A percentile compares a stretch with the other conserved stretches of the same genome.
Evolutionary conservation across 2,797 vertebrate genomes (phyloP).

Genomic region (Sebastolobus altivelis): DNA sequence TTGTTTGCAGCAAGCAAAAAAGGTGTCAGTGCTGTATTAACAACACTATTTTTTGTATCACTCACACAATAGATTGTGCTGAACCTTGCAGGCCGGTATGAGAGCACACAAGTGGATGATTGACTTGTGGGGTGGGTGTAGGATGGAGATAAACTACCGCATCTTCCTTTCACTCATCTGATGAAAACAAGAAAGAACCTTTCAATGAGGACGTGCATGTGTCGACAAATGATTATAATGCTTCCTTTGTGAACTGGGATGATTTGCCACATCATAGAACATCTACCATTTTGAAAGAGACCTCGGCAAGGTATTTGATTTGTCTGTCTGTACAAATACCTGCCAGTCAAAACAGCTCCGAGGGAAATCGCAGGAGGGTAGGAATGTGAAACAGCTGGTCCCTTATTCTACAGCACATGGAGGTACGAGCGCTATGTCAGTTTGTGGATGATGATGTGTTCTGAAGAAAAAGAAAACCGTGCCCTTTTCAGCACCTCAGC

Average conservation of each 20-base stretch:
- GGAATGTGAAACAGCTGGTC: conserved; percentile 61
- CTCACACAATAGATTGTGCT: conserved; percentile 53
- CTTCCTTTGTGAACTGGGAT: conserved; percentile 61
- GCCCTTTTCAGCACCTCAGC: conserved; percentile 50
- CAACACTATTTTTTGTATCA: conserved; percentile 28
- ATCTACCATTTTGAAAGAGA: conserved; percentile 65
- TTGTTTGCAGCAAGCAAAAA: conserved; percentile 23
- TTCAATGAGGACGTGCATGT: conserved; percentile 55
- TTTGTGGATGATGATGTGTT: conserved; percentile 38
- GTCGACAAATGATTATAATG: conserved; percentile 65
- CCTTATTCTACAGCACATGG: conserved; percentile 28
- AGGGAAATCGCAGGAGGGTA: conserved; percentile 53
- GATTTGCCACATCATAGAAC: conserved; percentile 67
- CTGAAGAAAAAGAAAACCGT: conserved; percentile 15
- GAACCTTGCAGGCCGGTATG: conserved; percentile 50
- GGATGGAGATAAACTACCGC: conserved; percentile 72
- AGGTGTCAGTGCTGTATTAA: conserved; percentile 17
- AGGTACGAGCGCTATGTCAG: conserved; percentile 9
- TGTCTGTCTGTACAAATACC: conserved; percentile 62
- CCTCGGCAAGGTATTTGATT: conserved; percentile 55
- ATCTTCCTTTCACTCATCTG: conserved; percentile 70
- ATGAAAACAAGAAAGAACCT: conserved; percentile 60
- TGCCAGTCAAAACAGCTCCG: conserved; percentile 68
- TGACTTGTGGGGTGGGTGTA: conserved; percentile 63
- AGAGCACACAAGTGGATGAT: conserved; percentile 71